Base-by-base conservation (phyloP, 2,797 vertebrate species). In the Cryptoblepharus egeriae region DNA sequence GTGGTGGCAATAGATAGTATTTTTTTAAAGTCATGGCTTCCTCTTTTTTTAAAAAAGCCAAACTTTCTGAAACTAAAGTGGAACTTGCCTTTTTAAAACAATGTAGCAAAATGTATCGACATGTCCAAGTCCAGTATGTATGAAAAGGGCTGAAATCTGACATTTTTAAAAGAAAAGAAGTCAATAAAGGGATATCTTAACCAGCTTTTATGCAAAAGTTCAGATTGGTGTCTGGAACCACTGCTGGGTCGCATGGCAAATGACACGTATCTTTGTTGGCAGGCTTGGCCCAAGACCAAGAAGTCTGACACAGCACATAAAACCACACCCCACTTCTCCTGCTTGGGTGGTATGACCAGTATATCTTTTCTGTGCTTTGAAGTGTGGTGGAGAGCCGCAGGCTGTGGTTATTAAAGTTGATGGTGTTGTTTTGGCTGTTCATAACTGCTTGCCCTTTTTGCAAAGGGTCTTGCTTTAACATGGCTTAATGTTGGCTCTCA, bases 61-160 rank as follows among this genome's bases (percentile, higher is more conserved):
- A 75, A 20, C 45, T 89, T 70, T 86, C 85, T 87, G 49, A n/a
- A 32, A 75, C 49, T 83, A 63, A 89, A 87, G 85, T 83, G 74
- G 79, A 89, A 81, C n/a, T 92, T 90, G 86, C 86, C 88, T 93
- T 91, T 87, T 87, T 70, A 15, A 63, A 32, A 68, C 85, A 71
- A 83, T 87, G 89, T 79, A 88, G 82, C 87, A 80, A 58, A 81
- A 85, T 68, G 81, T 92, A 79, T 70, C 90, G 71, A 92, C 90
- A 82, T 85, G 88, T 81, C 79, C 89, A 75, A 45, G 32, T 84
- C 85, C 88, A 85, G 84, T 63, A 37, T 64, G 30, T 87, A 77
- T 71, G 55, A 81, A 89, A 84, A 92, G 60, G 2, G 77, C 85
- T 80, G 0, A 87, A 83, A 94, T 91, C 90, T 92, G 92, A 87